Conservation (phyloP, 2,113 vertebrate species). For the Glaucidium brasilianum region DNA sequence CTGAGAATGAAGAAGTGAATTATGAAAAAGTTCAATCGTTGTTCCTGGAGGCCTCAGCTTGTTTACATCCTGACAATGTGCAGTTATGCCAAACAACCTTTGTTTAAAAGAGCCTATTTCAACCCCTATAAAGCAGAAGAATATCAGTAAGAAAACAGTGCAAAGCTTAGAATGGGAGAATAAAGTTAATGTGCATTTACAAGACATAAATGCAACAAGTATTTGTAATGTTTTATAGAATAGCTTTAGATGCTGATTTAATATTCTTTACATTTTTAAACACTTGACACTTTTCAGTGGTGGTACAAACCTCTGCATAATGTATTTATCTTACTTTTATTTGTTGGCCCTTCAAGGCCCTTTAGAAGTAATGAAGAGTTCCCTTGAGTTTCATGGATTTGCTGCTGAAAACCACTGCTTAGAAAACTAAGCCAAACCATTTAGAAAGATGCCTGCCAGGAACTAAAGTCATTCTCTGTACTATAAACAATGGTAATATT, state of each 20-base stretch:
- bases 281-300: not conserved
- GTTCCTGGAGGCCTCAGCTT: not conserved
- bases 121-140: not conserved
- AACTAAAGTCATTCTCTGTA: not conserved
- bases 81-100: not conserved
- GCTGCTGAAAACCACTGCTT: not conserved
- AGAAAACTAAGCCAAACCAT: not conserved
- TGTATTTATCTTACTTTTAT: not conserved
- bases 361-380: not conserved
- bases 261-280: not conserved
- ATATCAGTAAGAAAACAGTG: not conserved
- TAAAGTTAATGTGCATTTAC: not conserved
- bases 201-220: not conserved
- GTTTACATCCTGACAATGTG: not conserved
- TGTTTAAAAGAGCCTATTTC: not conserved
- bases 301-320: not conserved
- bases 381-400: not conserved
- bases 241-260: not conserved
- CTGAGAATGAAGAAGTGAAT: constrained; percentile 14
- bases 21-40: not conserved
- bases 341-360: not conserved
- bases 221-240: not conserved
- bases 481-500: not conserved
- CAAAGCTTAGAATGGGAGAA: not conserved
- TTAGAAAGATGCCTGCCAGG: not conserved